Conservation (phyloP, 1,140 invertebrate species). For the Aphaenogaster ashmeadi region DNA sequence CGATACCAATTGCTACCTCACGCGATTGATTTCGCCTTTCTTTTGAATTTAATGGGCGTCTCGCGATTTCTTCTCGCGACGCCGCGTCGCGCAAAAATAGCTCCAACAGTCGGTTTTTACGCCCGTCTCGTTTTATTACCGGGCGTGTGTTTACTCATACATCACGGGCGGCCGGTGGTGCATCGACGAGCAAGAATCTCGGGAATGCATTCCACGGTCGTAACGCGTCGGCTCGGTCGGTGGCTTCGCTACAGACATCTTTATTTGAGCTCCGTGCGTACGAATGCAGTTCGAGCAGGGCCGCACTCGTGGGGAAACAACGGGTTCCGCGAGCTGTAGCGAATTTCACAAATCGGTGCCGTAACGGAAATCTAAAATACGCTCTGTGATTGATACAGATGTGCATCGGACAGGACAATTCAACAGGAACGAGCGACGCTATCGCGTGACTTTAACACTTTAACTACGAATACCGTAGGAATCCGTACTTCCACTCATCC, state of each 20-base stretch:
- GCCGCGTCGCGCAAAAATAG: slow-evolving; percentile 19
- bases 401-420: not conserved
- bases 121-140: slow-evolving; percentile 22
- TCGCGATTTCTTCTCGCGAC: not conserved
- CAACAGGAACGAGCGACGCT: not conserved
- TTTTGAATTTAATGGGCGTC: not conserved
- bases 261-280: slow-evolving; percentile 34
- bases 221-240: slow-evolving; percentile 44
- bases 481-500: too few relatives aligned
- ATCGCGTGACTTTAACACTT: not conserved
- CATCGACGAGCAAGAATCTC: slow-evolving; percentile 47
- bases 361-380: not conserved
- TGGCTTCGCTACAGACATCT: slow-evolving; percentile 43
- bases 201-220: slow-evolving; percentile 42
- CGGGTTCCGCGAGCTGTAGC: not conserved
- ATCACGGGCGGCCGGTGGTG: slow-evolving; percentile 16
- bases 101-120: slow-evolving; percentile 10
- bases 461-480: not conserved
- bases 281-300: slow-evolving; percentile 17
- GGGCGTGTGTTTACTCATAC: slow-evolving; percentile 12
- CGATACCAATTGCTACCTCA: not conserved
- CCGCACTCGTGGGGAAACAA: slow-evolving; percentile 5
- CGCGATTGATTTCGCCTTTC: not conserved
- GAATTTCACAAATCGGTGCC: not conserved
- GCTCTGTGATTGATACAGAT: not conserved